Evolutionary conservation across 2,888 invertebrate species (phyloP).

Genomic region (Epinotia brunnichana): DNA sequence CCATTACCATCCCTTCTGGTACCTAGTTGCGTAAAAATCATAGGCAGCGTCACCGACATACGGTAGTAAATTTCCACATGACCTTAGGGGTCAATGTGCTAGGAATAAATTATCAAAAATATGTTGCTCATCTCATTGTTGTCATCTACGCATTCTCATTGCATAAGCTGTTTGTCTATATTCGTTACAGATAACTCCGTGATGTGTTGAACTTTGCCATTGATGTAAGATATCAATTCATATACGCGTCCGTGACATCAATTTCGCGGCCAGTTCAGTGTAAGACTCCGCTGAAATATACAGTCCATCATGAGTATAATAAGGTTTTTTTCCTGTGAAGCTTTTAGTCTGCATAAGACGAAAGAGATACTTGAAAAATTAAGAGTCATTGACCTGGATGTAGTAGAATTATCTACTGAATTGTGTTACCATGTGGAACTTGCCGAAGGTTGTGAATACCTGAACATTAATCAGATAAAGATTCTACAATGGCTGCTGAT

Average conservation of each 20-base stretch:
- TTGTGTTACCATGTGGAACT: conserved; percentile 92
- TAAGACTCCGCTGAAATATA: conserved; percentile 49
- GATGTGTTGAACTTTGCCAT: conserved; percentile 77
- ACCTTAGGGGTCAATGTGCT: conserved; percentile 27
- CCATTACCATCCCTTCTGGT: background rate
- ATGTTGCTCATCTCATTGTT: conserved; percentile 22
- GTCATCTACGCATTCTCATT: conserved; percentile 54
- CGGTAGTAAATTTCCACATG: conserved; percentile 33
- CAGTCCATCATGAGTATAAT: conserved; percentile 79
- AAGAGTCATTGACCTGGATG: conserved; percentile 71
- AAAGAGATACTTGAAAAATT: conserved; percentile 83
- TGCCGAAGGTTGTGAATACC: conserved; percentile 70
- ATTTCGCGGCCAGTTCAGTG: conserved; percentile 43
- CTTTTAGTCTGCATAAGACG: conserved; percentile 84
- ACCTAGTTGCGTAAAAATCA: background rate
- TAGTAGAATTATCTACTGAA: conserved; percentile 87
- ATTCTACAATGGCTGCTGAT: conserved; percentile 91
- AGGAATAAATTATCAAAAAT: conserved; percentile 30
- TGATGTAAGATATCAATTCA: conserved; percentile 70
- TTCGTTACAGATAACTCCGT: conserved; percentile 68
- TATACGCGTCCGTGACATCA: conserved; percentile 48
- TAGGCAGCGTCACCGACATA: background rate
- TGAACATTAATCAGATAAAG: conserved; percentile 85
- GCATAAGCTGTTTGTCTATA: conserved; percentile 76
- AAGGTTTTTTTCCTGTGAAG: conserved; percentile 85